Evolutionary conservation across 2,797 vertebrate species (phyloP).

Genomic region (Paguma larvata): DNA sequence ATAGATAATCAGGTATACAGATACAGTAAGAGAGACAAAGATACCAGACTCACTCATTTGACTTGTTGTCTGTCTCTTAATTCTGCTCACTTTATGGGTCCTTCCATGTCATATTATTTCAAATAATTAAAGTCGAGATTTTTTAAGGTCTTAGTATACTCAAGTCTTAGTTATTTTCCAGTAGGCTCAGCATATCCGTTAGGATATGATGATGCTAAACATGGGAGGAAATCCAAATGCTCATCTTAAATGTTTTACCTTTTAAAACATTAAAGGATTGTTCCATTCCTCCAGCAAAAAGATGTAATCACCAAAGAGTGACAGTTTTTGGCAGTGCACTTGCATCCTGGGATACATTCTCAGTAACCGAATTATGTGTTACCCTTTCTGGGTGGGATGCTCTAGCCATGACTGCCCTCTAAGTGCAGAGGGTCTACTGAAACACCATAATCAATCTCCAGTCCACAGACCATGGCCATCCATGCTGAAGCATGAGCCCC

Average conservation of each 20-base stretch:
- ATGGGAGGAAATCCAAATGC: not conserved
- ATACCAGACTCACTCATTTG: not conserved
- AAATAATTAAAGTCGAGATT: conserved; percentile 31
- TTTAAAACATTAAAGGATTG: not conserved
- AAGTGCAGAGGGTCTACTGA: not conserved
- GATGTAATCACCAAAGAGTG: not conserved
- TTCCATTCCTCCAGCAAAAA: conserved; percentile 20
- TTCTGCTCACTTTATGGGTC: not conserved
- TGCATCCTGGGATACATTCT: not conserved
- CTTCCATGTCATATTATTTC: not conserved
- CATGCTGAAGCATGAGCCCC: not conserved
- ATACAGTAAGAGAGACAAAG: not conserved
- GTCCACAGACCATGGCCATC: rapidly evolving
- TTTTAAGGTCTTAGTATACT: not conserved
- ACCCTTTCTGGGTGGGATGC: not conserved
- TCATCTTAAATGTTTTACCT: not conserved
- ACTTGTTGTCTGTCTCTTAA: not conserved
- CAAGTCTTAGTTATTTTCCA: not conserved
- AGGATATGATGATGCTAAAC: not conserved
- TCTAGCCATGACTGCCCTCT: not conserved
- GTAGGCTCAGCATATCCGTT: not conserved
- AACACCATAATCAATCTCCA: not conserved
- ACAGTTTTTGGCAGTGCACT: not conserved
- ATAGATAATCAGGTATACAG: not conserved
- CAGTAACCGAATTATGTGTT: not conserved